Base-by-base conservation (phyloP, 2,797 vertebrate genomes). In the Parotocinclus haroldoi region DNA sequence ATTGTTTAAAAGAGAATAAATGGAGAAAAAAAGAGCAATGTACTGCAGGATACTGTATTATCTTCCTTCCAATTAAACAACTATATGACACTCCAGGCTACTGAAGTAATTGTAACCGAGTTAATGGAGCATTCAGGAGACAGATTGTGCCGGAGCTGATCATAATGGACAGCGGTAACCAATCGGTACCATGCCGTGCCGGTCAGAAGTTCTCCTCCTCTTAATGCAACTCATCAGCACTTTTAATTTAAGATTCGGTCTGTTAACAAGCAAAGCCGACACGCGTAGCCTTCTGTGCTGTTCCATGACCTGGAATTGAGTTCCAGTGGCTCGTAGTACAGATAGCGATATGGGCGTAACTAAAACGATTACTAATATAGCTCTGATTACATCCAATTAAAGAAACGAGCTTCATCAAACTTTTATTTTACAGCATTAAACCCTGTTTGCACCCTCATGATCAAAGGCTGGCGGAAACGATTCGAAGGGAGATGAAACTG, bases 351-450 rank as follows among this genome's bases (percentile, higher is more conserved):
- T 40, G 60, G 52, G 55, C 66, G 16, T 62, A 75, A 80, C 52
- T 79, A 76, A 86, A 86, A 84, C 82, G 86, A 84, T 85, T 82
- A 74, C 79, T 83, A 79, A 85, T 83, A 83, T 76, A 81, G 76
- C 76, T 58, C 68, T 81, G 80, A 86, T 89, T 84, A 81, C 60
- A 75, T 49, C 71, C 48, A 17, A 46, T 79, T 70, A 75, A 79
- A 81, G 80, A 78, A 78, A 75, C 79, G 61, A 80, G 80, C 72
- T 78, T 78, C 78, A 82, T 86, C 77, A 82, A 74, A 18, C 27
- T 68, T 73, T 66, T 78, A 39, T 77, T 80, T 78, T 77, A 57
- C n/a, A 73, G 63, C 51, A 59, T 75, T 83, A 63, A 80, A 71
- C 56, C 73, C 66, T 66, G 54, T 76, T 66, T 77, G 68, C 71